phyloP scores from a whole-genome alignment of 2,888 invertebrate species.

The Agrotis segetum region DNA sequence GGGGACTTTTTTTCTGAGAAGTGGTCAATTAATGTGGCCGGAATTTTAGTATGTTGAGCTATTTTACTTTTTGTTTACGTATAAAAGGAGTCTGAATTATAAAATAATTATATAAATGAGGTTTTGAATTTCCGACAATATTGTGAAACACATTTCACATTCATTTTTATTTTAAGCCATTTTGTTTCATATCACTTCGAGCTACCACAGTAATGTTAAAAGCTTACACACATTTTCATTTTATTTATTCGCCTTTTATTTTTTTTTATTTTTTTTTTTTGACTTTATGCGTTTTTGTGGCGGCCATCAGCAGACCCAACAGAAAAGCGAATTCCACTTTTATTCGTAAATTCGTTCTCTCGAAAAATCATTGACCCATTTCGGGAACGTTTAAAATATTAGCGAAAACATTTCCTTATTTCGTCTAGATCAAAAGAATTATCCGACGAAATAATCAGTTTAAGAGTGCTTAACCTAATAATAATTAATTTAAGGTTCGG shows the following conservation, averaged over 20 bases:
- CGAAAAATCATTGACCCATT: slow-evolving; percentile 57
- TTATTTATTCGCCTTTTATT: slow-evolving; percentile 50
- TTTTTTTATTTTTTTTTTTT: too few relatives aligned
- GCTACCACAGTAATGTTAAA: slow-evolving; percentile 31
- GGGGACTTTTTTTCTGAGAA: not conserved
- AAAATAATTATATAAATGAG: too few relatives aligned
- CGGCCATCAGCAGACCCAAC: slow-evolving; percentile 15
- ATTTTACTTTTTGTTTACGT: too few relatives aligned
- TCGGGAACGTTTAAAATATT: slow-evolving; percentile 53
- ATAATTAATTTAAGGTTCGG: slow-evolving; percentile 71
- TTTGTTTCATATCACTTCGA: not conserved
- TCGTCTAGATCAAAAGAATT: slow-evolving; percentile 58
- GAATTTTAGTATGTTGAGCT: not conserved
- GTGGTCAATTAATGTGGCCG: not conserved
- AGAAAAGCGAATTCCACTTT: slow-evolving; percentile 29
- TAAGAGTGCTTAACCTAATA: slow-evolving; percentile 65
- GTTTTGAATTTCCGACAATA: not conserved
- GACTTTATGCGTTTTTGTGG: slow-evolving; percentile 59
- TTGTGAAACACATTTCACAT: not conserved
- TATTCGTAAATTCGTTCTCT: slow-evolving; percentile 29
- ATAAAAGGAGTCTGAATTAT: too few relatives aligned
- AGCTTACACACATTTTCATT: slow-evolving; percentile 28
- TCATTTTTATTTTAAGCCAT: not conserved
- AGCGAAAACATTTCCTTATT: slow-evolving; percentile 58
- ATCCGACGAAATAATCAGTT: slow-evolving; percentile 62